Base-by-base conservation (phyloP, 2,797 vertebrate species). In the Pseudomugil tenellus region DNA sequence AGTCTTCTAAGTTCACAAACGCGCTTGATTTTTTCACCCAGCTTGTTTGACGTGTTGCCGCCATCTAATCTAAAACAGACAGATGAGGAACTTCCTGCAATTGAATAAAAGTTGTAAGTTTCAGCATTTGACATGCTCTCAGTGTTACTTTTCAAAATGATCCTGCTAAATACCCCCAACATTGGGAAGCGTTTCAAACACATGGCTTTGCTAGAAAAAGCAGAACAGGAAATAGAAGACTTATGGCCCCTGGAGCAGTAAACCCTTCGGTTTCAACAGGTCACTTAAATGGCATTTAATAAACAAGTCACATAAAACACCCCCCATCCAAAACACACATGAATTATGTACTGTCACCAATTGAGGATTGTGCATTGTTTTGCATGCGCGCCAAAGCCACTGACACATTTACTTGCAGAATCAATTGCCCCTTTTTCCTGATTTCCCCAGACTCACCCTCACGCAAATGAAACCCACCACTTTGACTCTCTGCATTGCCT, bases 401-500 rank as follows among this genome's bases (percentile, higher is more conserved):
- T 5, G 35, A 59, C 46, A 63, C 55, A 48, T 53, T 26, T 32
- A 55, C 58, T 72, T 29, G 13, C 71, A 41, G 52, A 74, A 55
- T 69, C 28, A 49, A 16, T 68, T 39, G 29, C 32, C 55, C 31
- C 34, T 9, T 28, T 63, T 63, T 59, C 10, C 53, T 54, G 5
- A 63, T 37, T 77, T 62, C 48, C 37, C 6, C 51, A 2, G 0
- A 62, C 41, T 70, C 39, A 5, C 41, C 48, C 59, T 25, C 32
- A 21, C 48, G 49, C 41, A 72, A 77, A 77, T 53, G 35, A 74
- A 72, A 59, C 51, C 77, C 77, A 75, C 79, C 73, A 13, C 49
- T 67, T 63, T 3, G 72, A 72, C 81, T 87, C 86, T 85, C 78
- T 74, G 14, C 28, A 4, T 56, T 77, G 86, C 88, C 86, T 90